Conservation (phyloP, 2,797 vertebrate genomes). For the Gallirallus australis region DNA sequence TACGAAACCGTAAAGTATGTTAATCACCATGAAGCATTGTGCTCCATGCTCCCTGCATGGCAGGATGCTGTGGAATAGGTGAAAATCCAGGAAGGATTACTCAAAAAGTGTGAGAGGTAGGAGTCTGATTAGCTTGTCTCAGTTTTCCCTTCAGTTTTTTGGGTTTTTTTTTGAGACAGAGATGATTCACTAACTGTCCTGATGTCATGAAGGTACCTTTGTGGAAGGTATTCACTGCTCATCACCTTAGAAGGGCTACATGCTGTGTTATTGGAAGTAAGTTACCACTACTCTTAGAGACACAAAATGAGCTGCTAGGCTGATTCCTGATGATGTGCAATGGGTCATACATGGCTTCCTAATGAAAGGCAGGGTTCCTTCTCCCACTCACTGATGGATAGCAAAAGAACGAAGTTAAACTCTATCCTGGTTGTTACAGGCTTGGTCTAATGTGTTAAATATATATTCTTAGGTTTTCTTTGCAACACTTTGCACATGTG, state of each 20-base stretch:
- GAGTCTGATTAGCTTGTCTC: not conserved
- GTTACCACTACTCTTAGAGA: slow-evolving; percentile 1
- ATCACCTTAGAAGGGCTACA: not conserved
- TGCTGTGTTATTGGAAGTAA: not conserved
- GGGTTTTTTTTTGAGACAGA: not conserved
- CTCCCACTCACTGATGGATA: not conserved
- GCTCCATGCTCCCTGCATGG: not conserved
- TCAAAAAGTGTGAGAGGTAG: not conserved
- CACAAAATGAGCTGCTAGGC: not conserved
- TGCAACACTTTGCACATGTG: not conserved
- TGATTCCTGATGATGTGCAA: not conserved
- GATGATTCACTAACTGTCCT: not conserved
- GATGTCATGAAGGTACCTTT: not conserved
- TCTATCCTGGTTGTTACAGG: not conserved
- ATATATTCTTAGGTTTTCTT: not conserved
- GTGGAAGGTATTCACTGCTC: not conserved
- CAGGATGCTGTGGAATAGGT: not conserved
- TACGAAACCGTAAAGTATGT: not conserved
- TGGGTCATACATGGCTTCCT: not conserved
- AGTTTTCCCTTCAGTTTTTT: not conserved
- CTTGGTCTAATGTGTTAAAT: not conserved
- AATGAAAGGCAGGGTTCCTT: not conserved
- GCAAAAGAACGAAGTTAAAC: not conserved
- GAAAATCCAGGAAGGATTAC: not conserved
- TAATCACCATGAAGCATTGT: not conserved